Evolutionary conservation across 2,888 invertebrate species (phyloP), one percentile per base, ranked within the genome.

Genomic region (Oegoconia quadripuncta): DNA sequence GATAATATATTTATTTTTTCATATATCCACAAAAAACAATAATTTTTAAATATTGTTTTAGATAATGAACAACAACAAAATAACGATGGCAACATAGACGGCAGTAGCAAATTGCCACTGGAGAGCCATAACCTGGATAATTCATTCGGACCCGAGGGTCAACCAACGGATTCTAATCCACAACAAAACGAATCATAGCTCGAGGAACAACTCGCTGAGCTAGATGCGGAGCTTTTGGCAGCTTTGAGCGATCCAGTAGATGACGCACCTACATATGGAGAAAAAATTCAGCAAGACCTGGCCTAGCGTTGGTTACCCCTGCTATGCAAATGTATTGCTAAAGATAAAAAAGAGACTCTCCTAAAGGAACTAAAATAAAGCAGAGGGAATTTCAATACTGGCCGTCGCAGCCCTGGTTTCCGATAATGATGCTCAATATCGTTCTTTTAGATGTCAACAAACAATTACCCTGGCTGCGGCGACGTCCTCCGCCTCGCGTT

Each of bases 341-440:
- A 11, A 11, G 29, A 33, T 9, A 8, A 12, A 1, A 38, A 26
- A 33, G 33, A 41, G 3, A 32, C 32, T 9, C 41, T 44, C 15
- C 26, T 33, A 0, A 44, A 36, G 17, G 29, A 38, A 20, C 38
- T n/a, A n/a, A n/a, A n/a, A 16, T 16, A 30, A 30, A 17, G 30
- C 30, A 8, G 13, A 11, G 3, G 30, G 30, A 11, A 30, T 30
- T 46, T 5, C 44, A 44, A 1, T 25, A 30, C 2, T 51, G 48
- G 46, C 41, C 44, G 3, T 28, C 41, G 11, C 52, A 52, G 18
- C 36, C 49, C 1, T 52, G 50, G 52, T 50, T 34, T 11, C 51
- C 51, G 1, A 14, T 41, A 2, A 13, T 44, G 11, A 22, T 6
- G 14, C n/a, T 16, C 6, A 13, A 2, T 13, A 13, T 17, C 13